Base-by-base conservation (phyloP, 2,113 vertebrate genomes). In the Heteronetta atricapilla region DNA sequence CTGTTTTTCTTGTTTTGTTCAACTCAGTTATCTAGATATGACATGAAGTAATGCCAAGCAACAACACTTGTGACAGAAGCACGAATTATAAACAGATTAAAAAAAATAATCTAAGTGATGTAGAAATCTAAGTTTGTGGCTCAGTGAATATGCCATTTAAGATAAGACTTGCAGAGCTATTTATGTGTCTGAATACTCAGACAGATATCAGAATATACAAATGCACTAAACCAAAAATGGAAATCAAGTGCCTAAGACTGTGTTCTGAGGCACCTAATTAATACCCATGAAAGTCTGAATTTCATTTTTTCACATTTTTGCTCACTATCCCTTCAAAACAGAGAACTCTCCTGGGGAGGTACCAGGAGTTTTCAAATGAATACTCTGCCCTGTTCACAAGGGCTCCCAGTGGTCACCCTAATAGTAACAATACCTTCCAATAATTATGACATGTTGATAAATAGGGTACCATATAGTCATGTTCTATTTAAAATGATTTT, bases 1-100 rank as follows among this genome's bases (percentile, higher is more conserved):
- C 36, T 86, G 48, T 58, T 90, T 68, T 77, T 74, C 50, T 25
- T 64, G 42, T 29, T 48, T 66, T 42, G 70, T 88, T 93, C 76
- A 53, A 38, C 22, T 64, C 29, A 0, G 1, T 81, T 83, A 72
- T 19, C 40, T 58, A 76, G 52, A 46, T 63, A n/a, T 53, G n/a
- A 79, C 29, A 53, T 44, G 36, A 89, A 67, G 53, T 29, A 67
- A 38, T 31, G 52, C 40, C 52, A 86, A 86, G 36, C 6, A 92
- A 55, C 22, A 50, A 3, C 29, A n/a, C 33, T 53, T 62, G 13
- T 53, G 46, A 75, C 38, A 79, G 23, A 86, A 67, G 19, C 2
- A 70, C 26, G 44, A 88, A 62, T 53, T 66, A 58, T 26, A 52
- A 84, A 63, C 17, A 82, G 55, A 66, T 15, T 44, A 78, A 69